Percentiles rank a stretch among this genome's conserved stretches.
phyloP scores from a whole-genome alignment of 2,888 invertebrate species.

The Mimumesa dahlbomi region DNA sequence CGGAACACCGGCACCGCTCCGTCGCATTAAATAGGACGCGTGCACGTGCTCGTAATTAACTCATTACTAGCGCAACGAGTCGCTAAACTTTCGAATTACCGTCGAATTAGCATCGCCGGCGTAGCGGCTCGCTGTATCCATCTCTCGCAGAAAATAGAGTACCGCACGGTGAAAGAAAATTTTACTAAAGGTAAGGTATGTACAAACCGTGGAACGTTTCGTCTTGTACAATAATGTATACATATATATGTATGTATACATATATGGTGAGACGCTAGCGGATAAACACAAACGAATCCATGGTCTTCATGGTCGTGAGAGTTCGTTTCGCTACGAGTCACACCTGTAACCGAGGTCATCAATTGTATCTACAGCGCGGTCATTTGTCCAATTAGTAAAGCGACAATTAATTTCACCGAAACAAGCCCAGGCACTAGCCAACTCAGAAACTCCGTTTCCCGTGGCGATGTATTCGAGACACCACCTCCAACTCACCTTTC shows the following conservation, averaged over 20 bases:
- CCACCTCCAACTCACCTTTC: constrained; percentile 5
- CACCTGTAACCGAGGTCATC: neutral
- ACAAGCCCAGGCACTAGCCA: constrained; percentile 27
- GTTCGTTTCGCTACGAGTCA: neutral
- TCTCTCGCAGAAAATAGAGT: too few species aligned
- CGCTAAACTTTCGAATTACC: constrained; percentile 50
- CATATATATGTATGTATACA: too few species aligned
- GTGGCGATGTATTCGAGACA: too few species aligned
- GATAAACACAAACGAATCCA: too few species aligned
- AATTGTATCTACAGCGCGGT: constrained; percentile 13
- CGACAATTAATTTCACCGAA: constrained; percentile 53
- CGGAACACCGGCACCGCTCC: constrained; percentile 44
- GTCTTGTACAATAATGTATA: too few species aligned
- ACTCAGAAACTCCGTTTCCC: neutral
- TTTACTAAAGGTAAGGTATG: too few species aligned
- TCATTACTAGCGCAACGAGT: constrained; percentile 63
- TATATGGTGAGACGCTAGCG: too few species aligned
- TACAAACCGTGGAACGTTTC: too few species aligned
- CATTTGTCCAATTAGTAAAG: constrained; percentile 48
- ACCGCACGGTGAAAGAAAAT: too few species aligned
- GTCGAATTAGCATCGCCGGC: constrained; percentile 45
- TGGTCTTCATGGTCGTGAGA: neutral
- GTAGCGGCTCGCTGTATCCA: too few species aligned
- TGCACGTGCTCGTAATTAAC: constrained; percentile 71
- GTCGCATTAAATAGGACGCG: constrained; percentile 66